Evolutionary conservation across 1,140 invertebrate genomes (phyloP), one percentile per base, ranked within the genome.

Genomic region (Polyergus mexicanus): DNA sequence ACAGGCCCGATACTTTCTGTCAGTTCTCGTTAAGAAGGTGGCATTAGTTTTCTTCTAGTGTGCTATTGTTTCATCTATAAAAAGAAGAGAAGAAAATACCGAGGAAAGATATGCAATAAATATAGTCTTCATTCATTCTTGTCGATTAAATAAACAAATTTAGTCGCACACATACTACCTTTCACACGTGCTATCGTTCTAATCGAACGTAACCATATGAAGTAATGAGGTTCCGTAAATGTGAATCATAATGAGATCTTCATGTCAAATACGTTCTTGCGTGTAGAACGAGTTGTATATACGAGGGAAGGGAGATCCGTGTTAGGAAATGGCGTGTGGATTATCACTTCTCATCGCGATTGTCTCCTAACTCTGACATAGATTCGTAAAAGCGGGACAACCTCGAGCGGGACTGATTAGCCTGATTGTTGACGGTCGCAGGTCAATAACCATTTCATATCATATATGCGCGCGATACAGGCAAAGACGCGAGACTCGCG

Each of bases 371-470:
- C 87, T 65, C 56, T 35, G 58, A 84, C 86, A 80, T 88, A 86
- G 76, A 91, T 90, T 92, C 84, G 86, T 80, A 91, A 88, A 92
- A 90, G 87, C 81, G 68, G 87, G 77, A 88, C 89, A 91, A 91
- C 93, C 94, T 94, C 91, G 93, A 81, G 71, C 72, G 25, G 35
- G 77, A 89, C 84, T 92, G 92, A 94, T 94, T 94, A 94, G 91
- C 91, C 92, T 93, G 91, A 94, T 95, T 94, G 91, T 87, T 75
- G 89, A 91, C 88, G 88, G 89, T 92, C 91, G 91, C 90, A 77
- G 94, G 93, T 94, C 94, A 95, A 94, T 92, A 94, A 94, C 88
- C 92, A 93, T 92, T 94, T 93, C 92, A 93, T 91, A 91, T 89
- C 72, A 78, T n/a, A 75, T 65, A 41, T 28, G 25, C 54, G 74